Evolutionary conservation across 2,888 invertebrate species (phyloP).

Genomic region (Aleiodes alternator): DNA sequence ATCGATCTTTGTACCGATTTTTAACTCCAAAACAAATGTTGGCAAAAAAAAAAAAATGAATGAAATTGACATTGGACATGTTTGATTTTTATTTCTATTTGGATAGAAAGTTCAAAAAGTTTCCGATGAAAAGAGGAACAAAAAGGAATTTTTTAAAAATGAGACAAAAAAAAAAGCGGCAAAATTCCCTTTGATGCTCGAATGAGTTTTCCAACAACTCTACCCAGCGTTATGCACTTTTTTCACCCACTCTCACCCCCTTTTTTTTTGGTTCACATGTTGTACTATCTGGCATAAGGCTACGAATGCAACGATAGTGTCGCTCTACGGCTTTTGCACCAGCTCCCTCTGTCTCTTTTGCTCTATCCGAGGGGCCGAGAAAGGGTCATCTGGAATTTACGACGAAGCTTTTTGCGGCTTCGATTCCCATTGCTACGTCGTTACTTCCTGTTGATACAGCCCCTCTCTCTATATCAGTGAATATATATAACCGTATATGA

Average conservation of each 20-base stretch:
- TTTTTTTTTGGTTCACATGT: background rate
- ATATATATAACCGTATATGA: conserved; percentile 24
- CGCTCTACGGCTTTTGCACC: conserved; percentile 11
- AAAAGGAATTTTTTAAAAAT: background rate
- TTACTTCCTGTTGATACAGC: conserved; percentile 44
- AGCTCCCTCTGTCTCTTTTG: conserved; percentile 12
- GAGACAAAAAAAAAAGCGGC: conserved; percentile 27
- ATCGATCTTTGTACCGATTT: background rate
- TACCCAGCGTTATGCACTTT: conserved; percentile 34
- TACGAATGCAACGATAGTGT: conserved; percentile 7
- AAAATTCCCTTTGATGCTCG: conserved; percentile 39
- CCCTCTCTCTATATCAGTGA: conserved; percentile 15
- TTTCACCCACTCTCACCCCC: background rate
- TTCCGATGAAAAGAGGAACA: too few relatives aligned
- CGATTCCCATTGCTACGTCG: conserved; percentile 42
- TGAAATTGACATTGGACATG: background rate
- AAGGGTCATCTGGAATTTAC: conserved; percentile 44
- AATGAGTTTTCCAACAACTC: conserved; percentile 19
- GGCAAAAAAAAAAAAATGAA: background rate
- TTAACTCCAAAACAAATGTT: background rate
- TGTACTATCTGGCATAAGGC: conserved; percentile 47
- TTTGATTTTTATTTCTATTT: too few relatives aligned
- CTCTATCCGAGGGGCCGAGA: conserved; percentile 19
- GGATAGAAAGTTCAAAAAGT: too few relatives aligned
- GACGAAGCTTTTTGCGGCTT: conserved; percentile 48